Conservation (phyloP, 2,888 invertebrate species). For the Drosophila neutralis region DNA sequence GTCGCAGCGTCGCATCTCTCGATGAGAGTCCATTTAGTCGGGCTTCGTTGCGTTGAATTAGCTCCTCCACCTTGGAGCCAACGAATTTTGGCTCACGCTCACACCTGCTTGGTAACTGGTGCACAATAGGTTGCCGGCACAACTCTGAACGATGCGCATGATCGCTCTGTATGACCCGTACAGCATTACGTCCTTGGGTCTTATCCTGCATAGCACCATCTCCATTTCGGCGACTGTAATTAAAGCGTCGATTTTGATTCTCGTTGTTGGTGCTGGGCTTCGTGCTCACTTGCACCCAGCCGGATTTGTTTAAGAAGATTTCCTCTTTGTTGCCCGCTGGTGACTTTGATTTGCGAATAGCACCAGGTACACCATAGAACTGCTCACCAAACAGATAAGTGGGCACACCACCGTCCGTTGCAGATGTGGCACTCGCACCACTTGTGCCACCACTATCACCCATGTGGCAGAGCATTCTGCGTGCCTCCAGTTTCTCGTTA, state of each 20-base stretch:
- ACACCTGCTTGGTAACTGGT: constrained; percentile 63
- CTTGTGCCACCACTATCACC: constrained; percentile 60
- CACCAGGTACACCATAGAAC: constrained; percentile 52
- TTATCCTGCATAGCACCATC: constrained; percentile 14
- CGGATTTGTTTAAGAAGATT: constrained; percentile 85
- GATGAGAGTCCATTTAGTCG: constrained; percentile 61
- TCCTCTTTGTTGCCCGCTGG: constrained; percentile 77
- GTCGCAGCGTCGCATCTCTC: constrained; percentile 77
- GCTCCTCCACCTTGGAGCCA: constrained; percentile 84
- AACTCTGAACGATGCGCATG: constrained; percentile 64
- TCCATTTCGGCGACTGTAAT: constrained; percentile 78
- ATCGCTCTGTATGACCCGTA: constrained; percentile 79
- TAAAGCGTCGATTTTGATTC: constrained; percentile 76
- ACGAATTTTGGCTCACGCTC: constrained; percentile 75
- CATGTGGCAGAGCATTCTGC: constrained; percentile 84
- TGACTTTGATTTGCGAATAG: constrained; percentile 56
- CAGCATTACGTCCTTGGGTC: constrained; percentile 60
- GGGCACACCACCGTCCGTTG: constrained; percentile 70
- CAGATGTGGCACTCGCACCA: constrained; percentile 2
- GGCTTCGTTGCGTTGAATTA: constrained; percentile 84
- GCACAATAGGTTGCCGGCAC: constrained; percentile 60
- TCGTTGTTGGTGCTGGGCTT: constrained; percentile 82
- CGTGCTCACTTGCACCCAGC: constrained; percentile 86
- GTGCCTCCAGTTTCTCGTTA: constrained; percentile 84
- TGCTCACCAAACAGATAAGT: constrained; percentile 85